phyloP scores from a whole-genome alignment of 2,797 vertebrate genomes.

The Glossophaga mutica region DNA sequence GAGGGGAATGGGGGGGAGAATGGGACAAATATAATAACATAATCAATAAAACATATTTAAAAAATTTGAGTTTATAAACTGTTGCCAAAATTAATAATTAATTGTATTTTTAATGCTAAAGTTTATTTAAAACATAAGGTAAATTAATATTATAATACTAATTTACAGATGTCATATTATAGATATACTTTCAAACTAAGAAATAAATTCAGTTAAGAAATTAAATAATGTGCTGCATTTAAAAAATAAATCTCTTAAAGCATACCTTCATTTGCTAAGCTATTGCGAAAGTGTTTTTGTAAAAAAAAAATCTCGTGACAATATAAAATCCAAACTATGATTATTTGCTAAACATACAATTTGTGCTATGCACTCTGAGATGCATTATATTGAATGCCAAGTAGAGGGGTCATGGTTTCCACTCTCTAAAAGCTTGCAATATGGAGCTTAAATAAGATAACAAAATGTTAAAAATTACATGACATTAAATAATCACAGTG shows the following conservation, averaged over 20 bases:
- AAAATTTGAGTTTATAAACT: not conserved
- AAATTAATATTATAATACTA: not conserved
- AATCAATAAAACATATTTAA: too few species aligned
- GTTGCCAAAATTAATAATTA: not conserved
- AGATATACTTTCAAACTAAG: not conserved
- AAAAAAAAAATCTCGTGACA: not conserved
- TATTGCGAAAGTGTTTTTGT: not conserved
- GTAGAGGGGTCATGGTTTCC: not conserved
- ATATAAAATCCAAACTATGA: conserved; percentile 28
- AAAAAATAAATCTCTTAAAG: not conserved
- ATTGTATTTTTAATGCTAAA: not conserved
- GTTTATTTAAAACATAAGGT: not conserved
- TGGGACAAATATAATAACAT: too few species aligned
- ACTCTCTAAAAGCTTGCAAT: not conserved
- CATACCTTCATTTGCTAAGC: not conserved
- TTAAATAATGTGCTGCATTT: not conserved
- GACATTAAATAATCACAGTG: not conserved
- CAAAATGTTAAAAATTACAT: not conserved
- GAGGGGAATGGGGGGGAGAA: too few species aligned
- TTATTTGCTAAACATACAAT: not conserved
- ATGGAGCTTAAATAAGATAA: not conserved
- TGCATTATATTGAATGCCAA: not conserved
- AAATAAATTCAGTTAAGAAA: not conserved
- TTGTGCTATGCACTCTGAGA: not conserved
- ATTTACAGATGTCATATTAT: not conserved